Evolutionary conservation across 1,140 invertebrate genomes (phyloP).

Genomic region (Atta colombica): DNA sequence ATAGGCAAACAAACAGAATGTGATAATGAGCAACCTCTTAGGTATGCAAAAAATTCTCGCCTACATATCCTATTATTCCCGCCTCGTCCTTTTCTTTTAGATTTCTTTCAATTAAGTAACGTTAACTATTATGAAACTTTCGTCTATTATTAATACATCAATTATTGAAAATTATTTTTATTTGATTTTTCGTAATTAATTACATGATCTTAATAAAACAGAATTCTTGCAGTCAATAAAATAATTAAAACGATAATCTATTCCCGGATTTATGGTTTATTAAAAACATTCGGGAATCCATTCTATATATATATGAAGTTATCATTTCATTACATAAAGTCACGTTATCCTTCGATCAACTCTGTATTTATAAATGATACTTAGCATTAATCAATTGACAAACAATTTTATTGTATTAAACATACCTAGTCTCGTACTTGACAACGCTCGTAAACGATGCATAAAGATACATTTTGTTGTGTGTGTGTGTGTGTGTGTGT

Average conservation of each 20-base stretch:
- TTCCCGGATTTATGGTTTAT: not conserved
- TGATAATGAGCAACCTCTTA: constrained; percentile 68
- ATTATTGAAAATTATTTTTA: not conserved
- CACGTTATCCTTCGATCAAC: not conserved
- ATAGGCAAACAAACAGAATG: constrained; percentile 67
- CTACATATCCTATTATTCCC: constrained; percentile 60
- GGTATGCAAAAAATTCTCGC: constrained; percentile 71
- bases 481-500: no score
- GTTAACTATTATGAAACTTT: constrained; percentile 13
- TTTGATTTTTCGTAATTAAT: not conserved
- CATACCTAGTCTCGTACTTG: not conserved
- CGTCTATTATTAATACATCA: not conserved
- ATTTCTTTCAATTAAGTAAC: constrained; percentile 4
- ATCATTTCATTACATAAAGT: not conserved
- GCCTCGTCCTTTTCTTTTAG: not conserved
- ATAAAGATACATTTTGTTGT: not conserved
- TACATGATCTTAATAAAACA: not conserved
- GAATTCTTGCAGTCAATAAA: not conserved
- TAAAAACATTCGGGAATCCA: not conserved
- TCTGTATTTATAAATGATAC: not conserved
- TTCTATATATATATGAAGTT: no score
- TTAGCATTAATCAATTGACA: not conserved
- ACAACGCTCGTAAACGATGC: not conserved
- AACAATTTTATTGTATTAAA: constrained; percentile 31
- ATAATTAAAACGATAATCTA: not conserved